Base-by-base conservation (phyloP, 2,797 vertebrate genomes). In the Avahi laniger region DNA sequence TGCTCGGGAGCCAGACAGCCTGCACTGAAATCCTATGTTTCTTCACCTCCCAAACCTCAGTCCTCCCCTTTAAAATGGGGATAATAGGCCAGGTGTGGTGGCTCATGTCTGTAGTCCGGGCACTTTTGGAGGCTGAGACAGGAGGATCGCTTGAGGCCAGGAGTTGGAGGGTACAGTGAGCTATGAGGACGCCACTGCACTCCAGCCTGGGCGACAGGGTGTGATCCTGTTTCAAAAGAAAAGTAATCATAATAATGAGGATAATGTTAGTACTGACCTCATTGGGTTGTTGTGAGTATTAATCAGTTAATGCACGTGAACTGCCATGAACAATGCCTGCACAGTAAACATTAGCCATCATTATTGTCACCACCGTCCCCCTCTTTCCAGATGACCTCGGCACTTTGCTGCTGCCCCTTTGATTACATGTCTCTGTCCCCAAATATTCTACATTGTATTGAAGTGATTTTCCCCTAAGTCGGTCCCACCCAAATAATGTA, bases 261-360 rank as follows among this genome's bases (percentile, higher is more conserved):
- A 33, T n/a, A 18, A 4, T 2, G 22, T 33, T 4, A n/a, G 35
- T 54, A n/a, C 28, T 28, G 12, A 6, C 24, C 4, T 69, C 6
- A 0, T 1, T 18, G 14, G 72, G 46, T 7, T 9, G 0, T 5
- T 22, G 38, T 41, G 6, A 59, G 35, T 1, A n/a, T 17, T 5
- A 11, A 35, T 26, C 20, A 20, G 84, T 10, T 33, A 4, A 33
- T 13, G 12, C 1, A 0, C 5, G 17, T 1, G 11, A 54, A 26
- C 35, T 14, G 30, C 50, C 0, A 2, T 43, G 43, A 35, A 11
- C 4, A 7, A 17, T 4, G 18, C 26, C 75, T n/a, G 1, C 15
- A 7, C 9, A 41, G 2, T 81, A 72, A 38, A 12, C 4, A 0
- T 1, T 2, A 35, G 38, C 73, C 1, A 2, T 69, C 6, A 0